phyloP scores from a whole-genome alignment of 1,140 invertebrate species.

The Nilaparvata lugens region DNA sequence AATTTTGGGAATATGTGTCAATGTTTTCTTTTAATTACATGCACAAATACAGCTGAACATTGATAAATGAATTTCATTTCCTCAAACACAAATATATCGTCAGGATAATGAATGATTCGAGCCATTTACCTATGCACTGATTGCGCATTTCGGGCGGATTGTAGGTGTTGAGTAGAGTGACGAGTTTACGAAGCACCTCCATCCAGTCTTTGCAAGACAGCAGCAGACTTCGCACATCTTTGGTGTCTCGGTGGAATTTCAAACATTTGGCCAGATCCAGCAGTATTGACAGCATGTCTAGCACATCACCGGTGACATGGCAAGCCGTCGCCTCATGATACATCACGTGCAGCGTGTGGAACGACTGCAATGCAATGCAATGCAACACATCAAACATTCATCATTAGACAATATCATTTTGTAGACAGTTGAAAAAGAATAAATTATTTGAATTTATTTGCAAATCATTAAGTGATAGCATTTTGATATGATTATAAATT shows the following conservation, averaged over 20 bases:
- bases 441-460: no score
- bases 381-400: no score
- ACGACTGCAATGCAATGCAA: slow-evolving; percentile 62
- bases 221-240: slow-evolving; percentile 52
- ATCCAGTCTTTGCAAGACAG: slow-evolving; percentile 70
- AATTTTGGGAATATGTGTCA: no score
- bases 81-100: no score
- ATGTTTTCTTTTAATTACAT: no score
- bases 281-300: slow-evolving; percentile 71
- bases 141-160: slow-evolving; percentile 77
- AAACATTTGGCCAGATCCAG: slow-evolving; percentile 61
- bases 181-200: slow-evolving; percentile 71
- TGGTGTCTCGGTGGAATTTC: slow-evolving; percentile 49
- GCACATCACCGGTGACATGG: slow-evolving; percentile 71
- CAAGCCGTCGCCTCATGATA: slow-evolving; percentile 88
- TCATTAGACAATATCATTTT: no score
- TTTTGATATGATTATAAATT: no score
- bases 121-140: slow-evolving; percentile 59
- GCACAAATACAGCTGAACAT: no score
- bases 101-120: not conserved
- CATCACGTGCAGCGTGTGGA: slow-evolving; percentile 86
- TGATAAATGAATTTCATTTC: no score
- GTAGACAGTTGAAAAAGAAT: no score
- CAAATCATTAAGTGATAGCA: no score
- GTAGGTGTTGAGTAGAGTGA: slow-evolving; percentile 82